Conservation (phyloP, 64 coral and sea anemone species). For the Dendronephthya gigantea region DNA sequence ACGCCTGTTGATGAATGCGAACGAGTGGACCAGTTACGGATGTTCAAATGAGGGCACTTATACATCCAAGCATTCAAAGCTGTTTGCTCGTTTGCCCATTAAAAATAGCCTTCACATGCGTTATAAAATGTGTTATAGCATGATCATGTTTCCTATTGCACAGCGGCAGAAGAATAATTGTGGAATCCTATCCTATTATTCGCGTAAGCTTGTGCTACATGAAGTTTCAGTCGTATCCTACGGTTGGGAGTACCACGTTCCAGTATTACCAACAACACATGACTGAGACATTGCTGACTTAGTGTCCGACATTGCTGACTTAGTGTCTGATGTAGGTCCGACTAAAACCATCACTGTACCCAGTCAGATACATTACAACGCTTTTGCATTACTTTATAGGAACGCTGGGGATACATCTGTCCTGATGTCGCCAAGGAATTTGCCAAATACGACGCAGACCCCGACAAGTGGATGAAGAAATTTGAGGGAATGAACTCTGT, state of each 20-base stretch:
- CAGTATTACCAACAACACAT: not conserved
- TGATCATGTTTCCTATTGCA: too few species aligned
- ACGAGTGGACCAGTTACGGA: too few species aligned
- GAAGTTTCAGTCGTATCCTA: not conserved
- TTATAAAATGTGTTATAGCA: too few species aligned
- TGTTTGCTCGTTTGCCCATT: too few species aligned
- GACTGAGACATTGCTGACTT: not conserved
- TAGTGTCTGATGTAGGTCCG: not conserved
- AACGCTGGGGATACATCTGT: conserved; percentile 99
- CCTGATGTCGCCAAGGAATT: conserved; percentile 98
- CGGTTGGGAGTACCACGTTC: not conserved
- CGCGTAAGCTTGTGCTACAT: not conserved
- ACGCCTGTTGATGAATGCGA: too few species aligned
- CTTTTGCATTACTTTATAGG: conserved; percentile 28
- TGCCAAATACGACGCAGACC: conserved; percentile 93
- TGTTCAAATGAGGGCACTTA: too few species aligned
- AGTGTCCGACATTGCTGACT: too few species aligned
- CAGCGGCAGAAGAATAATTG: not conserved
- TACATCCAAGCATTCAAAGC: too few species aligned
- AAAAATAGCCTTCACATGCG: too few species aligned
- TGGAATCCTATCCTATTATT: not conserved
- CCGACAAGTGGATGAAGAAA: conserved; percentile 96
- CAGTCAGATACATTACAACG: too few species aligned
- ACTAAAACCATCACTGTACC: too few species aligned
- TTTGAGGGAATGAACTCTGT: conserved; percentile 78